phyloP scores from a whole-genome alignment of 2,888 invertebrate genomes.

The Endomychus coccineus region DNA sequence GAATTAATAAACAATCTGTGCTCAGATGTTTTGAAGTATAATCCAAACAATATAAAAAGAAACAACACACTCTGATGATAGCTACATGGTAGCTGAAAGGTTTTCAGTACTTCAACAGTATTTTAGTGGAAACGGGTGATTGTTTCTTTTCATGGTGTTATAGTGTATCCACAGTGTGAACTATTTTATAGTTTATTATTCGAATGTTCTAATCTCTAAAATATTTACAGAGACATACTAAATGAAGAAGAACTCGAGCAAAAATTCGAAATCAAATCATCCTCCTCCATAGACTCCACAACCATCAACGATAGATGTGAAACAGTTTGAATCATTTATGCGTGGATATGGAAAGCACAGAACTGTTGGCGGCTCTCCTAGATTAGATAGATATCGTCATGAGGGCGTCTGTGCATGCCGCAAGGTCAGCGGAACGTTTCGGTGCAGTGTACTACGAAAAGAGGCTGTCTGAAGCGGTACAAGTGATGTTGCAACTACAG shows the following conservation, averaged over 20 bases:
- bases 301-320: slow-evolving; percentile 50
- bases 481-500: slow-evolving; percentile 51
- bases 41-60: too few relatives aligned
- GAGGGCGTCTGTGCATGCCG: slow-evolving; percentile 36
- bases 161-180: too few relatives aligned
- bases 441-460: slow-evolving; percentile 55
- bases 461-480: slow-evolving; percentile 49
- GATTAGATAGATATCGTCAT: slow-evolving; percentile 43
- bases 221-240: slow-evolving; percentile 37
- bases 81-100: too few relatives aligned
- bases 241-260: slow-evolving; percentile 45
- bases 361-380: slow-evolving; percentile 46
- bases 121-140: too few relatives aligned
- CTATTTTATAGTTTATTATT: too few relatives aligned
- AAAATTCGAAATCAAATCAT: slow-evolving; percentile 49
- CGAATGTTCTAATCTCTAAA: too few relatives aligned
- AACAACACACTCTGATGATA: too few relatives aligned
- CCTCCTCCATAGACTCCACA: slow-evolving; percentile 52
- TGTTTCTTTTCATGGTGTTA: too few relatives aligned
- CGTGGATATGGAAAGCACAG: slow-evolving; percentile 47
- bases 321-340: slow-evolving; percentile 46
- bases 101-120: too few relatives aligned
- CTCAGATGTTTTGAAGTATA: too few relatives aligned
- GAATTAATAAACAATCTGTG: too few relatives aligned
- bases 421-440: slow-evolving; percentile 41